Evolutionary conservation across 2,797 vertebrate species (phyloP).

Genomic region (Natrix natrix): DNA sequence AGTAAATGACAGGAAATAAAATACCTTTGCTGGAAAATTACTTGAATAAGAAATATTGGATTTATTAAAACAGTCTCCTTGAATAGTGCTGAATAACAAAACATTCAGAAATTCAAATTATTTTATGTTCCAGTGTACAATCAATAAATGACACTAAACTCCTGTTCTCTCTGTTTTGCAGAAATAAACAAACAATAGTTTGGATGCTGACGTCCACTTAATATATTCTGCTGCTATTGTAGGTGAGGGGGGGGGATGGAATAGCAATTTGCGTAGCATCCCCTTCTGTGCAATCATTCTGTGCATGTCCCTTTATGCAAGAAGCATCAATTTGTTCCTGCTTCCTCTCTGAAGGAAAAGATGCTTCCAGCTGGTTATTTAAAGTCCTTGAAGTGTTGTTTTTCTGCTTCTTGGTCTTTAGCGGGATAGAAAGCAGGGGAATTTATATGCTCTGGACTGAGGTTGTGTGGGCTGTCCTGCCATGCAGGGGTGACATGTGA

Average conservation of each 20-base stretch:
- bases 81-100: neutral
- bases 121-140: slow-evolving; percentile 15
- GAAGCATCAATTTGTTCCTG: neutral
- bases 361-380: neutral
- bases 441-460: neutral
- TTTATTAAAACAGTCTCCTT: slow-evolving; percentile 2
- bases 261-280: neutral
- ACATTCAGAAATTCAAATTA: slow-evolving; percentile 14
- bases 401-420: neutral
- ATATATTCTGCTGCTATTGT: neutral
- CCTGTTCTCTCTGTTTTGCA: slow-evolving; percentile 16
- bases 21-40: slow-evolving; percentile 19
- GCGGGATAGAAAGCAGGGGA: neutral
- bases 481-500: neutral
- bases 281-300: neutral
- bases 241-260: neutral
- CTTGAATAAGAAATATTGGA: neutral
- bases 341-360: neutral
- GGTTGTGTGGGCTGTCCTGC: neutral
- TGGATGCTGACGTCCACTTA: neutral
- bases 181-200: slow-evolving; percentile 17
- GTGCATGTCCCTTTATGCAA: neutral
- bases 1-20: neutral
- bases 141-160: slow-evolving; percentile 1
- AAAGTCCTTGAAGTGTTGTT: slow-evolving; percentile 12